These are phyloP conservation scores for Microctenopoma stevenorrisi DNA, from an alignment of 2,797 vertebrate species.

Conservation along the genomic window DNA sequence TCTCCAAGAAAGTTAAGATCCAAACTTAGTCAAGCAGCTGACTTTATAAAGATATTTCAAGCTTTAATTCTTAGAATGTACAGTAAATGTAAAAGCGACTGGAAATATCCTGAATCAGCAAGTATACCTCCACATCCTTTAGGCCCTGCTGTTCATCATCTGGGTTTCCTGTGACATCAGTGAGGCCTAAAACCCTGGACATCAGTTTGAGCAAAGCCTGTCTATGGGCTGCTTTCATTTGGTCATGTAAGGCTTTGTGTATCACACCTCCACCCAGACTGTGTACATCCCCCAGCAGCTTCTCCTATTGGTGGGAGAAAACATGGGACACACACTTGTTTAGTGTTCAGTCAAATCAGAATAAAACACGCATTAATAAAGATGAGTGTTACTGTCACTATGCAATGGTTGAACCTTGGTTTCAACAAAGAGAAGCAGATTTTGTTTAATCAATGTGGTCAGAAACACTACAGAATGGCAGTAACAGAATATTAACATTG, in stretches of 20 bases:
- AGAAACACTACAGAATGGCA: no score
- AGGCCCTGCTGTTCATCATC: conserved; percentile 76
- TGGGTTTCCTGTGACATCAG: conserved; percentile 43
- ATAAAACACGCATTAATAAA: neutral
- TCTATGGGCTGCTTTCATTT: conserved; percentile 50
- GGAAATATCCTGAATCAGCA: neutral
- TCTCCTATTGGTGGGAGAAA: conserved; percentile 63
- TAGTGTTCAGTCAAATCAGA: neutral
- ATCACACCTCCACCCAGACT: conserved; percentile 81
- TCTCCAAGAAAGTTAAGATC: no score
- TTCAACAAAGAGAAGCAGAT: no score
- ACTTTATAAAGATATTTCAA: no score
- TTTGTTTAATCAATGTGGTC: no score
- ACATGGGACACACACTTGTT: neutral
- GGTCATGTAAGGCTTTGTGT: conserved; percentile 78
- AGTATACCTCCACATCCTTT: conserved; percentile 86
- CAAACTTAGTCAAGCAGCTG: neutral
- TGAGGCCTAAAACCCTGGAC: conserved; percentile 77
- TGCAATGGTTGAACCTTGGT: no score
- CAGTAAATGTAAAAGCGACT: neutral
- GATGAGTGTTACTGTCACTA: no score
- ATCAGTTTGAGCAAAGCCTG: conserved; percentile 77
- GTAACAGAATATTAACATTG: no score
- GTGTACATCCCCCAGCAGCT: conserved; percentile 74
- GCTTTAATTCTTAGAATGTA: neutral